These are phyloP conservation scores for Meriones unguiculatus DNA, from an alignment of 2,113 vertebrate species.

Conservation along the genomic window DNA sequence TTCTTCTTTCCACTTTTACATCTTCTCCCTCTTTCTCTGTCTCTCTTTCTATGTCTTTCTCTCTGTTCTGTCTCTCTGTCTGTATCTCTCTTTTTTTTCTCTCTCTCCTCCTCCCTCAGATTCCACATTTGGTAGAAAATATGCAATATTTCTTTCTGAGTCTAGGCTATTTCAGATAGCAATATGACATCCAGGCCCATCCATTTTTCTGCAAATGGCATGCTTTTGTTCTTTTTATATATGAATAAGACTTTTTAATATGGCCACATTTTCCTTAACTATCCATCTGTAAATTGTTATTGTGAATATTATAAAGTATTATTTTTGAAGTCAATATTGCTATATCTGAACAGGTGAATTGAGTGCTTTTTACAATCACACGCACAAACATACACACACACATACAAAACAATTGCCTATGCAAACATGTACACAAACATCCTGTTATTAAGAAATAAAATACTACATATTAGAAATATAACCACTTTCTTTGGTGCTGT, in stretches of 20 bases:
- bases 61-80: no score
- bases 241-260: background rate
- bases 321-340: background rate
- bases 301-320: background rate
- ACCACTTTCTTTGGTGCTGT: background rate
- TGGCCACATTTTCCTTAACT: background rate
- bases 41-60: background rate
- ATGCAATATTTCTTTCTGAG: background rate
- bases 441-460: background rate
- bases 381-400: background rate
- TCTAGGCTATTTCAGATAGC: background rate
- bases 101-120: background rate
- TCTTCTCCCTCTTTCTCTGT: background rate
- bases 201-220: background rate
- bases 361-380: background rate
- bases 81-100: background rate
- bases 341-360: background rate
- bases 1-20: background rate
- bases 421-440: background rate
- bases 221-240: background rate
- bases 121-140: background rate
- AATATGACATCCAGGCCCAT: background rate
- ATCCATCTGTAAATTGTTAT: background rate
- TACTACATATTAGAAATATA: background rate
- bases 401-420: background rate